Conservation (phyloP, 2,888 invertebrate species). For the Sesia apiformis region DNA sequence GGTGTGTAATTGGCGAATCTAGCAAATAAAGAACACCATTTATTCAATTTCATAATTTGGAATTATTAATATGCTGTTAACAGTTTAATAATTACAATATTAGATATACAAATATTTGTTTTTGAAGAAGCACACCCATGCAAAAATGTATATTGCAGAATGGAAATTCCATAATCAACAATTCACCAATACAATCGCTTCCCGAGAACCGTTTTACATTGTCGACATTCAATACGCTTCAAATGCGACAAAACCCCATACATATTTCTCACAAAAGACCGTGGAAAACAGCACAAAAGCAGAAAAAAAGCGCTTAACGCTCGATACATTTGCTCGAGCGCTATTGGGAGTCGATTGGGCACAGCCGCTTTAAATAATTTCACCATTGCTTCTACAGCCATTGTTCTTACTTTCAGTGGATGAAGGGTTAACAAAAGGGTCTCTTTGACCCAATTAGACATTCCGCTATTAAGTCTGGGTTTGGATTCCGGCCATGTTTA, state of each 20-base stretch:
- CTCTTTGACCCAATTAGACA: slow-evolving; percentile 24
- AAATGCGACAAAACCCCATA: neutral
- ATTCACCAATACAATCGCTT: no score
- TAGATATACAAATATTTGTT: no score
- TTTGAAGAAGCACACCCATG: no score
- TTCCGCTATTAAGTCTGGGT: slow-evolving; percentile 17
- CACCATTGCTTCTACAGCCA: slow-evolving; percentile 9
- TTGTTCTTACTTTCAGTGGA: slow-evolving; percentile 16
- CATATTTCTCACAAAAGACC: neutral
- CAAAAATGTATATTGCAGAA: no score
- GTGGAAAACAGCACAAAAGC: neutral
- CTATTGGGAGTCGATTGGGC: neutral
- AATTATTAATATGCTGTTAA: no score
- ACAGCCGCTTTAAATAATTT: slow-evolving; percentile 16
- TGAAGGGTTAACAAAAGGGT: slow-evolving; percentile 18
- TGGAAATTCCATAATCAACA: no score
- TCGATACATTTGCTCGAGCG: neutral
- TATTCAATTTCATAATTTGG: no score
- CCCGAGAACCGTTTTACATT: no score
- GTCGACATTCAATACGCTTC: no score
- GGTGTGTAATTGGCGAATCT: no score
- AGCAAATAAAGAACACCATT: no score
- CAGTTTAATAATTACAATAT: no score
- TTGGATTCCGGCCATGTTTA: slow-evolving; percentile 10
- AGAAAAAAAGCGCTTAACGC: neutral